Evolutionary conservation across 2,797 vertebrate genomes (phyloP).

Genomic region (Macropus fuliginosus): DNA sequence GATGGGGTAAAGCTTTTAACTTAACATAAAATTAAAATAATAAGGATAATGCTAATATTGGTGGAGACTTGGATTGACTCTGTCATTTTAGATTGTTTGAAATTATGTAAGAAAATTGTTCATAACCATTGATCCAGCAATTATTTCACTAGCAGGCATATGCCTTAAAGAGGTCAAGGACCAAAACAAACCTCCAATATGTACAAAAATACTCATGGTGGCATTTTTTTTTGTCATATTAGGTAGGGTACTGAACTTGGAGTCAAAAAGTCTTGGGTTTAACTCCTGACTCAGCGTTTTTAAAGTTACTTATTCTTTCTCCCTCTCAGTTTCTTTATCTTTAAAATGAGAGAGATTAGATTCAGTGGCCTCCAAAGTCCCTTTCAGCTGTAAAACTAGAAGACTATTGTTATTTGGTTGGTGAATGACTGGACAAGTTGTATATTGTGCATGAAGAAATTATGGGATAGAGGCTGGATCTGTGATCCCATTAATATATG

Average conservation of each 20-base stretch:
- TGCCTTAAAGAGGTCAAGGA: not conserved
- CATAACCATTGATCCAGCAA: not conserved
- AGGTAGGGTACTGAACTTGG: not conserved
- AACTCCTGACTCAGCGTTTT: not conserved
- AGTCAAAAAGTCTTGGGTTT: not conserved
- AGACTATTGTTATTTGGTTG: not conserved
- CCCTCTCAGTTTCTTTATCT: not conserved
- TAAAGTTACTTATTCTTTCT: not conserved
- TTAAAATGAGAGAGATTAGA: not conserved
- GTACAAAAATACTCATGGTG: not conserved
- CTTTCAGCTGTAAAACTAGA: not conserved
- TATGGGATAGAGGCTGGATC: not conserved
- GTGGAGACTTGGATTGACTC: not conserved
- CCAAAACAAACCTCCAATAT: not conserved
- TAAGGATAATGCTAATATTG: not conserved
- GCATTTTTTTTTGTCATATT: not conserved
- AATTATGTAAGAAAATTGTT: not conserved
- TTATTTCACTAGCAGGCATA: not conserved
- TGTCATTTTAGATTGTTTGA: not conserved
- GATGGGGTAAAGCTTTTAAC: not conserved
- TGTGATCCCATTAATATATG: not conserved
- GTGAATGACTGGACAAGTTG: not conserved
- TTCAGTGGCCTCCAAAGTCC: not conserved
- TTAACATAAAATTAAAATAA: not conserved
- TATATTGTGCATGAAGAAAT: not conserved